These are phyloP conservation scores for Noctilio leporinus DNA, from an alignment of 2,113 vertebrate genomes.

Conservation along the genomic window DNA sequence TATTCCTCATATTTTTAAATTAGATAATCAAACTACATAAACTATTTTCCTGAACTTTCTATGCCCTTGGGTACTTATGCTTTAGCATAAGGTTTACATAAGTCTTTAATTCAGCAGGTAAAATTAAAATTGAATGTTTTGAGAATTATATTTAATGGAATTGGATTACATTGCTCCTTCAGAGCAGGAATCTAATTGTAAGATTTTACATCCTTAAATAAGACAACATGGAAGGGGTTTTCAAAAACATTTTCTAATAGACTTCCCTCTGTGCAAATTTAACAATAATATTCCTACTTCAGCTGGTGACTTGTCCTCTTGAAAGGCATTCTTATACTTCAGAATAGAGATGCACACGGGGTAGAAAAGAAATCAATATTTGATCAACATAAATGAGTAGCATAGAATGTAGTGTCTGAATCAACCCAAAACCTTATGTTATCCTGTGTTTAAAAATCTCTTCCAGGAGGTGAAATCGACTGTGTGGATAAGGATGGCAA, in stretches of 20 bases:
- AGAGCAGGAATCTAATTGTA: background rate
- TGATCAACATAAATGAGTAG: rapidly evolving
- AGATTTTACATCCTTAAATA: background rate
- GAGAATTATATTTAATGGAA: background rate
- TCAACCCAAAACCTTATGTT: background rate
- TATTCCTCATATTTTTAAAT: too few species aligned
- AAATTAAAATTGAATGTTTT: background rate
- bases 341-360: background rate
- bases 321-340: background rate
- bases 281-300: background rate
- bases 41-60: background rate
- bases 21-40: background rate
- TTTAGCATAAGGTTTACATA: background rate
- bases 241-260: background rate
- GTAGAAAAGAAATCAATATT: background rate
- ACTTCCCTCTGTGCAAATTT: background rate
- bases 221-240: background rate
- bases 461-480: constrained; percentile 93
- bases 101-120: background rate
- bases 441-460: constrained; percentile 56
- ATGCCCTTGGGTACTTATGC: background rate
- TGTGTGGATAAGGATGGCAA: constrained; percentile 96
- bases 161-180: background rate
- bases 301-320: background rate
- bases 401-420: background rate